Evolutionary conservation across 2,797 vertebrate genomes (phyloP).

Genomic region (Aphelocoma californica): DNA sequence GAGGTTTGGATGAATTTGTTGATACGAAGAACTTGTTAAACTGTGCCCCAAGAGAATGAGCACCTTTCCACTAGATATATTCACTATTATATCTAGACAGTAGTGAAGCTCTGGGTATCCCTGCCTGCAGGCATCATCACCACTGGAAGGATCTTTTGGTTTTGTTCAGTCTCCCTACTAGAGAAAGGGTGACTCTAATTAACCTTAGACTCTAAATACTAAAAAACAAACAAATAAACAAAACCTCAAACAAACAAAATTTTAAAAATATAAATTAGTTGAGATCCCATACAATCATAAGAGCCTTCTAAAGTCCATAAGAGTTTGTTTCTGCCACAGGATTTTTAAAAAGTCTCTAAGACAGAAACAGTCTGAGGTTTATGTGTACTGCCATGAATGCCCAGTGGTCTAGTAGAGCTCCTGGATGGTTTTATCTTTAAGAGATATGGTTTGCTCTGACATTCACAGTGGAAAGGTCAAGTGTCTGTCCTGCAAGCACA

Average conservation of each 20-base stretch:
- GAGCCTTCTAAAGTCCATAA: neutral
- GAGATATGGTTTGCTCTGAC: neutral
- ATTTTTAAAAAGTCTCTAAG: neutral
- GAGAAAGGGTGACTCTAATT: neutral
- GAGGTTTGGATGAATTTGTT: rapidly evolving
- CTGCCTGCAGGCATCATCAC: neutral
- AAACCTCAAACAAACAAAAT: neutral
- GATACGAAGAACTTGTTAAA: neutral
- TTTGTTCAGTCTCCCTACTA: neutral
- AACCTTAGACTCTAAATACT: neutral
- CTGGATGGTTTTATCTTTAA: neutral
- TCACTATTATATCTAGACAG: neutral
- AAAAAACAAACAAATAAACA: neutral
- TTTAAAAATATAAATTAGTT: neutral
- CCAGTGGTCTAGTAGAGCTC: neutral
- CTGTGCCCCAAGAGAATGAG: neutral
- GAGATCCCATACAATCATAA: neutral
- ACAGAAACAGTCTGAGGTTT: neutral
- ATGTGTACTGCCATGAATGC: neutral
- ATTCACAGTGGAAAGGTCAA: neutral
- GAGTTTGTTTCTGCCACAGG: neutral
- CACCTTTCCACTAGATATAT: neutral
- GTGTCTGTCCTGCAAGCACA: rapidly evolving
- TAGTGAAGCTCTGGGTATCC: neutral
- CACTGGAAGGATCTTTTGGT: neutral